Evolutionary conservation across 2,113 vertebrate genomes (phyloP), one percentile per base, ranked within the genome.

Genomic region (Phodopus roborovskii): DNA sequence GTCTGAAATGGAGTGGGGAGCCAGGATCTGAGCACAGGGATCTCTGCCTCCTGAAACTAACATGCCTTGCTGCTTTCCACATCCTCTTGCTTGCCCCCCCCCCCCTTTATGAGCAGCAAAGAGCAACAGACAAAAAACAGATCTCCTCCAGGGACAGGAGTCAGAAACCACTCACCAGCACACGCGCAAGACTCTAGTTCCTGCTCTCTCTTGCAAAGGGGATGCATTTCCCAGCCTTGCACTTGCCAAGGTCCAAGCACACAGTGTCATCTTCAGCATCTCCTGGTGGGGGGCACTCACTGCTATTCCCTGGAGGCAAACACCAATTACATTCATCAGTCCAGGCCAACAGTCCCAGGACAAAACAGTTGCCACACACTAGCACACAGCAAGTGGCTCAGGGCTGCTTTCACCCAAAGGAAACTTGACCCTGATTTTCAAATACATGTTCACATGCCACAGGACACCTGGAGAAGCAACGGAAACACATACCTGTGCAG

Each of bases 231-330:
- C 99, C 99, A 0, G 98, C 98, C 87, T 88, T 98, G 97, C 99
- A 99, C 94, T 97, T 98, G 30, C 99, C 99, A 50, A 99, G 99
- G 97, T 99, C 99, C 42, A 99, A 98, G 0, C 99, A 99, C 66
- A 99, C 97, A 0, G 99, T 99, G 84, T 98, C 88, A 50, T 99
- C 98, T 0, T 88, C 87, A 0, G 99, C 99, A 1, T 99, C 99
- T 88, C 98, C 99, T 0, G 99, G 99, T 17, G 99, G 98, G 7
- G 99, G 99, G 86, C 99, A 99, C 39, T 99, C 98, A 0, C 99
- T 99, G 98, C 99, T 99, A 97, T 98, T 99, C 60, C 99, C 99
- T 99, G 56, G 19, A 53, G 95, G 79, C 2, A 66, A 24, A 45
- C n/a, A 64, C n/a, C 53, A 7, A 42, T 20, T 20, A 66, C 20